These are phyloP conservation scores for Brevimyrus niger DNA, from an alignment of 2,113 vertebrate genomes.

Conservation along the genomic window DNA sequence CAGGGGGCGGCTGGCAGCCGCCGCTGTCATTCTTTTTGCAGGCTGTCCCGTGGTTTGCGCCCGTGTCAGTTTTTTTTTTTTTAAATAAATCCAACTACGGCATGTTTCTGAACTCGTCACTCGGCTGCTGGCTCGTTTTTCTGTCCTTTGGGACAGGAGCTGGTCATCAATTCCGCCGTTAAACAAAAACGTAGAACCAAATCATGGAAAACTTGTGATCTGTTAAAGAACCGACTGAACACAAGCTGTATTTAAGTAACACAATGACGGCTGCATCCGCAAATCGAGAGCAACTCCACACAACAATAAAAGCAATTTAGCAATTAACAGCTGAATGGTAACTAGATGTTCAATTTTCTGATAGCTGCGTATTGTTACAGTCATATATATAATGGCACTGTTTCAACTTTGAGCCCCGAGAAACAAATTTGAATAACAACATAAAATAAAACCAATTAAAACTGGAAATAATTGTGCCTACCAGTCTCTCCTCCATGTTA, in stretches of 20 bases:
- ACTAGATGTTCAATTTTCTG: not conserved
- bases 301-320: not conserved
- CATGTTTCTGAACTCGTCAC: not conserved
- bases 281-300: not conserved
- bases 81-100: not conserved
- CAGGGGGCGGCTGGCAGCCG: not conserved
- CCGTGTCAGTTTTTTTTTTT: not conserved
- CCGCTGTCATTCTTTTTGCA: not conserved
- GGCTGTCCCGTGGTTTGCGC: not conserved
- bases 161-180: not conserved
- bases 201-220: not conserved
- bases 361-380: not conserved
- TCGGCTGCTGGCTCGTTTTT: not conserved
- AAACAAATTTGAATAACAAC: not conserved
- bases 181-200: not conserved
- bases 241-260: not conserved
- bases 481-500: not conserved
- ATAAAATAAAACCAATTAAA: not conserved
- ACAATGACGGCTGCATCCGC: not conserved
- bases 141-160: not conserved
- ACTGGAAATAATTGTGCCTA: not conserved
- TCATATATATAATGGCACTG: not conserved
- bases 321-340: not conserved
- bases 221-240: not conserved
- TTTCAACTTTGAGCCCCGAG: not conserved